phyloP scores from a whole-genome alignment of 2,113 vertebrate species.

The Varanus komodoensis region DNA sequence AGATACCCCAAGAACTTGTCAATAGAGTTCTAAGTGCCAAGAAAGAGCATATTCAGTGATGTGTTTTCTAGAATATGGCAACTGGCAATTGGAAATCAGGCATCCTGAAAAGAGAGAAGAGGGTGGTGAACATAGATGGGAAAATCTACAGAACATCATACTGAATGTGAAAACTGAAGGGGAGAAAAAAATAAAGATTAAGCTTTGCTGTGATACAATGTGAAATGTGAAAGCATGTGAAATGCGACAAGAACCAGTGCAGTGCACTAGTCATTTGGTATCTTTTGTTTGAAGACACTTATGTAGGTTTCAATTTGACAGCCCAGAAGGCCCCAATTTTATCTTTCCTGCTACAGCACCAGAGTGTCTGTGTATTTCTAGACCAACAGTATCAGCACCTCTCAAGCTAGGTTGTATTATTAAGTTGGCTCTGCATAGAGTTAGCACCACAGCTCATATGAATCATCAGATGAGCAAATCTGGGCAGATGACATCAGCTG shows the following conservation, averaged over 20 bases:
- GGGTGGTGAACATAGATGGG: neutral
- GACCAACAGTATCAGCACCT: constrained; percentile 30
- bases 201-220: neutral
- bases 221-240: neutral
- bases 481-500: neutral
- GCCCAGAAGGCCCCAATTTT: constrained; percentile 38
- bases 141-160: neutral
- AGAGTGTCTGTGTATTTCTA: constrained; percentile 61
- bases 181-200: neutral
- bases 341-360: constrained; percentile 54
- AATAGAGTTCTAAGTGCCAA: neutral
- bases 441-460: constrained; percentile 35
- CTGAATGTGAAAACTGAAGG: neutral
- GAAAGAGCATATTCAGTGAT: neutral
- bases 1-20: neutral
- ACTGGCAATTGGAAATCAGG: neutral
- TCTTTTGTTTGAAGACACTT: neutral
- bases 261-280: neutral
- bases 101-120: neutral
- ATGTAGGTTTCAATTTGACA: constrained; percentile 23
- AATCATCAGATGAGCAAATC: neutral
- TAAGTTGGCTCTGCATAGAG: constrained; percentile 35
- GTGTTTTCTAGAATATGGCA: neutral
- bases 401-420: constrained; percentile 54
- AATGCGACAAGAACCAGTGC: neutral